Percentiles rank a stretch among this genome's conserved stretches.
These are phyloP conservation scores for Anneissia japonica DNA, from an alignment of 35 echinoderm and acorn worm genomes.

Conservation along the genomic window DNA sequence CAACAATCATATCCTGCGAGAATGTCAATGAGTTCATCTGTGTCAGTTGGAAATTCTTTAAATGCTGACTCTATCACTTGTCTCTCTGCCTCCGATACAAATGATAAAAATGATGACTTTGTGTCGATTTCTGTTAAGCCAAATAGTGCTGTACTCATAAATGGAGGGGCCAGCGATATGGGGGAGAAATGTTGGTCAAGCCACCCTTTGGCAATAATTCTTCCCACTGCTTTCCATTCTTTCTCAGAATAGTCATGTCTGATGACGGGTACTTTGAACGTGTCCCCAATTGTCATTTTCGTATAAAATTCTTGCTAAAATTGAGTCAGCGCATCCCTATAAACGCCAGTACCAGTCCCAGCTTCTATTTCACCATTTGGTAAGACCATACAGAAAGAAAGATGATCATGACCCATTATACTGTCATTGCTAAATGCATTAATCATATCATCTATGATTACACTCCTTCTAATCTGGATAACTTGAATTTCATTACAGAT, in stretches of 20 bases:
- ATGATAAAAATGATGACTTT: too few relatives aligned
- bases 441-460: constrained; percentile 6
- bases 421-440: constrained; percentile 1
- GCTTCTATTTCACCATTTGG: constrained; percentile 18
- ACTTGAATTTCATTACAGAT: background rate
- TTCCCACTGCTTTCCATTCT: constrained; percentile 40
- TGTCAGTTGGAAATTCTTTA: background rate
- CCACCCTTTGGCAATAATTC: constrained; percentile 39
- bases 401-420: background rate
- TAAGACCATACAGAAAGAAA: constrained; percentile 6
- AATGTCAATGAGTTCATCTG: background rate
- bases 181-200: constrained; percentile 22
- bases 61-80: too few relatives aligned
- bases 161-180: constrained; percentile 17
- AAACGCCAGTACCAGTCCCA: background rate
- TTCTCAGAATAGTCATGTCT: constrained; percentile 11
- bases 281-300: background rate
- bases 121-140: background rate
- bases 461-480: background rate
- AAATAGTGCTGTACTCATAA: constrained; percentile 25
- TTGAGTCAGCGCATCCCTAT: constrained; percentile 13
- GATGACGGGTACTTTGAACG: background rate
- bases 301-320: constrained; percentile 11
- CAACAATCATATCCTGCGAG: background rate
- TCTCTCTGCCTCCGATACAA: too few relatives aligned